Percentiles rank a stretch among this genome's conserved stretches.
phyloP scores from a whole-genome alignment of 1,140 invertebrate species.

The Mizuhopecten yessoensis region DNA sequence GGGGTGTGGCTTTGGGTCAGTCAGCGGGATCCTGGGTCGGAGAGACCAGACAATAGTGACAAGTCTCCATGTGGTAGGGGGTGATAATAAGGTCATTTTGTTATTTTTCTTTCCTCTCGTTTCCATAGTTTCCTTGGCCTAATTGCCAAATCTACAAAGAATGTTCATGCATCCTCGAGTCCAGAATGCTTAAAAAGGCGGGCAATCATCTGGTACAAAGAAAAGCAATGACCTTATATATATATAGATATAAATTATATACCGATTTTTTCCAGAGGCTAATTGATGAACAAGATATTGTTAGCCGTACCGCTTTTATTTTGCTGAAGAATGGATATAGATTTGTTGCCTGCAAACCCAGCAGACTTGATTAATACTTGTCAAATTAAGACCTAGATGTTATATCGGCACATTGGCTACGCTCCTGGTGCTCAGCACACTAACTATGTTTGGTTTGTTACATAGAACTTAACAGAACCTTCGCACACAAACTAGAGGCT shows the following conservation, averaged over 20 bases:
- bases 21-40: background rate
- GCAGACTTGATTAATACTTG: slow-evolving; percentile 32
- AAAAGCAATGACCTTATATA: slow-evolving; percentile 21
- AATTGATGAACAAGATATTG: slow-evolving; percentile 34
- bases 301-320: slow-evolving; percentile 3
- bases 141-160: background rate
- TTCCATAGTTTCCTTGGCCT: slow-evolving; percentile 15
- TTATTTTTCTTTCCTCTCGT: background rate
- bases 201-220: background rate
- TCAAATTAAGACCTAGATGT: background rate
- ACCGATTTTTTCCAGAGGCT: slow-evolving; percentile 17
- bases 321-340: slow-evolving; percentile 26
- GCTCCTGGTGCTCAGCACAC: too few species aligned
- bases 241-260: slow-evolving; percentile 29
- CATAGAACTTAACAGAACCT: too few species aligned
- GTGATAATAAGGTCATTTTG: background rate
- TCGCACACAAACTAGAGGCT: too few species aligned
- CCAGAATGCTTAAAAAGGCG: background rate
- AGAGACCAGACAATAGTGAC: background rate
- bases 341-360: slow-evolving; percentile 13
- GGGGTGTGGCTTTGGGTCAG: slow-evolving; percentile 1
- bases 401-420: background rate
- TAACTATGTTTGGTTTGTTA: too few species aligned
- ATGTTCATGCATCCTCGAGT: slow-evolving; percentile 15
- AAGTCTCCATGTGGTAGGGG: background rate